A percentile compares a stretch with the other conserved stretches of the same genome.
Evolutionary conservation across 2,888 invertebrate genomes (phyloP).

Genomic region (Nephrocerus scutellatus): DNA sequence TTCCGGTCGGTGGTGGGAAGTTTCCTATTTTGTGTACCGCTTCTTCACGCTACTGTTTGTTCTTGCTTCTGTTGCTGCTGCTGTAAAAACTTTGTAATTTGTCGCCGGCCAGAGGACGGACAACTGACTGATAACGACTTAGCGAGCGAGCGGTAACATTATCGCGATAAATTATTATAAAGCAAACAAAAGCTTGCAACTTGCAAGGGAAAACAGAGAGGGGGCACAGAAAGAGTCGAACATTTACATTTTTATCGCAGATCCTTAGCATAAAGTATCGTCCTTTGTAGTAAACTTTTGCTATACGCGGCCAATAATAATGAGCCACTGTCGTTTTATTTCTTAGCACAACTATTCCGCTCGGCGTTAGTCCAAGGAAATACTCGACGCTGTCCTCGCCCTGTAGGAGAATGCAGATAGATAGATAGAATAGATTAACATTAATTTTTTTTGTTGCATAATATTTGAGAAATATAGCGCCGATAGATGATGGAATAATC

Average conservation of each 20-base stretch:
- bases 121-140: not conserved
- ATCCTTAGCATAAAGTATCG: slow-evolving; percentile 94
- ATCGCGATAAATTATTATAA: slow-evolving; percentile 17
- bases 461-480: too few species aligned
- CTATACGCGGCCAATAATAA: slow-evolving; percentile 97
- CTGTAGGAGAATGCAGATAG: slow-evolving; percentile 49
- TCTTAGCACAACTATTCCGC: slow-evolving; percentile 87
- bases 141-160: too few species aligned
- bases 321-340: slow-evolving; percentile 95
- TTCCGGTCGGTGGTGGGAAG: too few species aligned
- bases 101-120: slow-evolving; percentile 7
- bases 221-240: slow-evolving; percentile 12
- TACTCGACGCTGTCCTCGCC: slow-evolving; percentile 96
- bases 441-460: too few species aligned
- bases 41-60: slow-evolving; percentile 1
- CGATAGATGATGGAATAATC: too few species aligned
- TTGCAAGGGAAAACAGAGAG: slow-evolving; percentile 1
- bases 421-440: slow-evolving; percentile 22
- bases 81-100: slow-evolving; percentile 16
- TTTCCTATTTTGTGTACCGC: not conserved
- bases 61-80: too few species aligned
- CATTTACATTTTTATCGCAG: slow-evolving; percentile 88
- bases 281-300: slow-evolving; percentile 93
- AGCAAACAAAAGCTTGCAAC: slow-evolving; percentile 14
- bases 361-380: slow-evolving; percentile 90